phyloP scores from a whole-genome alignment of 2,888 invertebrate genomes.

The Toxonevra muliebris region DNA sequence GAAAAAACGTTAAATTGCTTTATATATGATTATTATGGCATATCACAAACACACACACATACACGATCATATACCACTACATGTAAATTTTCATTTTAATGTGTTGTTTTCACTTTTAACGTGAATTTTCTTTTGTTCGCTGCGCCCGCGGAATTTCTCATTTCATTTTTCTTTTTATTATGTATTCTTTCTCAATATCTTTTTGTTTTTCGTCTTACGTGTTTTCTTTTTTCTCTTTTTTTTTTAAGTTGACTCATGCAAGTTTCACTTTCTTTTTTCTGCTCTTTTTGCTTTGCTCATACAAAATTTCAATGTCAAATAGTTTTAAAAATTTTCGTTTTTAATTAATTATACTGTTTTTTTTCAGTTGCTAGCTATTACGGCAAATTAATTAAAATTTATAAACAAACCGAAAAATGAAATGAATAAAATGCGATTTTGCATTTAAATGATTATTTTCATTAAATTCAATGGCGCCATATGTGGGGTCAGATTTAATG shows the following conservation, averaged over 20 bases:
- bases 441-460: background rate
- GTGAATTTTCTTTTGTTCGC: background rate
- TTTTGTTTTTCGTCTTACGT: conserved; percentile 1
- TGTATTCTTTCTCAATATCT: background rate
- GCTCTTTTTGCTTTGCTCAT: conserved; percentile 1
- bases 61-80: no score
- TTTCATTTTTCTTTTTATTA: conserved; percentile 7
- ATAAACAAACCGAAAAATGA: no score
- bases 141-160: conserved; percentile 2
- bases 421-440: no score
- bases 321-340: conserved; percentile 4
- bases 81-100: no score
- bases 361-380: conserved; percentile 9
- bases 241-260: conserved; percentile 4
- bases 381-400: no score
- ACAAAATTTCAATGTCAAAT: conserved; percentile 29
- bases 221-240: conserved; percentile 5
- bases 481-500: no score
- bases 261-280: background rate
- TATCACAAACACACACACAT: no score
- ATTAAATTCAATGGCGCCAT: background rate
- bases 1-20: no score
- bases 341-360: no score
- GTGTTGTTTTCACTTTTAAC: conserved; percentile 16
- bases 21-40: no score